Evolutionary conservation across 2,888 invertebrate species (phyloP).

Genomic region (Pantelozetes paolii): DNA sequence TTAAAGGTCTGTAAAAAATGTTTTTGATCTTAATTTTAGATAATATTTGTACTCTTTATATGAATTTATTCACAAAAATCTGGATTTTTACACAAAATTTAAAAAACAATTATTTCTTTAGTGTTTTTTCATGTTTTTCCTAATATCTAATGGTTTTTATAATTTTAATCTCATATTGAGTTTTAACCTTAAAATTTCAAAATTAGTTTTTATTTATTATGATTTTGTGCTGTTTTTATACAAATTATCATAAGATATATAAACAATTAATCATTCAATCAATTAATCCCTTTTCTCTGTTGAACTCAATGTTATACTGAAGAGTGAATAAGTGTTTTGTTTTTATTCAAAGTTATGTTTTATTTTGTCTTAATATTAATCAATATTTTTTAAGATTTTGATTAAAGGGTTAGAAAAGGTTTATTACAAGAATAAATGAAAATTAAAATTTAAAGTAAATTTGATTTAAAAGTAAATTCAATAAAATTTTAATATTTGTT

Average conservation of each 20-base stretch:
- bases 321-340: not conserved
- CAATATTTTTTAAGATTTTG: conserved; percentile 12
- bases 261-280: not conserved
- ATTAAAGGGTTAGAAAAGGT: not conserved
- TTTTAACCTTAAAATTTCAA: not conserved
- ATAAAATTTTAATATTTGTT: too few species aligned
- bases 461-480: not conserved
- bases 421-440: not conserved
- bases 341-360: not conserved
- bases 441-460: not conserved
- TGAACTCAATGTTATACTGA: not conserved
- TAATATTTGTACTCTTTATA: not conserved
- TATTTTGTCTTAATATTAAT: not conserved
- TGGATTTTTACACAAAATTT: too few species aligned
- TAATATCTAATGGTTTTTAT: too few species aligned
- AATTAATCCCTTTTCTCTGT: not conserved
- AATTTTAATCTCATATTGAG: conserved; percentile 6
- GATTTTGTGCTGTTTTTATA: not conserved
- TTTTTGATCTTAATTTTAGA: not conserved
- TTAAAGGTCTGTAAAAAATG: not conserved
- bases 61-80: too few species aligned
- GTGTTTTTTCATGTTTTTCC: too few species aligned
- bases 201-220: not conserved
- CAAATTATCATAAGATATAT: not conserved
- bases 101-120: too few species aligned